Evolutionary conservation across 2,797 vertebrate genomes (phyloP).

Genomic region (Sebastes melanostomus): DNA sequence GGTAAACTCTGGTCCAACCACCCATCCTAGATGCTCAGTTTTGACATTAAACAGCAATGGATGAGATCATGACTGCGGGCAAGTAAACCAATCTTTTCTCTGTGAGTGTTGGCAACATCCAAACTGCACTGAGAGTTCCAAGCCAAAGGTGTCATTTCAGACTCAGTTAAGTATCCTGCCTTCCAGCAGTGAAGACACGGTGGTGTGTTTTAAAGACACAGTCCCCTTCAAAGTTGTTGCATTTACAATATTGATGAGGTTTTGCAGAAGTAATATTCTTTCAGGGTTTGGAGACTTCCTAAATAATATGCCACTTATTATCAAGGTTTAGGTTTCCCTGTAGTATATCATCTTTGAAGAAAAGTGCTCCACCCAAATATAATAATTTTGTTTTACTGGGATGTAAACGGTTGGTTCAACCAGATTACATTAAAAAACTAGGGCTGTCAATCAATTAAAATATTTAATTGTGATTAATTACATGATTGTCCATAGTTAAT

Average conservation of each 20-base stretch:
- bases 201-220: background rate
- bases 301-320: background rate
- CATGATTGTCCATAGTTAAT: too few relatives aligned
- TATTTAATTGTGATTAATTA: too few relatives aligned
- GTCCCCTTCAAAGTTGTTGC: background rate
- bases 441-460: too few relatives aligned
- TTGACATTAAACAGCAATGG: background rate
- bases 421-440: background rate
- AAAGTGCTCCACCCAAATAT: too few relatives aligned
- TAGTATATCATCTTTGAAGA: too few relatives aligned
- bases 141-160: conserved; percentile 21
- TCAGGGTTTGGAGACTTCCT: background rate
- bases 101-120: conserved; percentile 11
- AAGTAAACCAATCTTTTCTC: background rate
- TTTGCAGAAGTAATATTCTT: background rate
- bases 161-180: conserved; percentile 3
- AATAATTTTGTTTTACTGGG: background rate
- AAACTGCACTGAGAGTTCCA: background rate
- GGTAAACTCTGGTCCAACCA: background rate
- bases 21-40: background rate
- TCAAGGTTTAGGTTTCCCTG: too few relatives aligned
- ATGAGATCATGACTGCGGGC: background rate
- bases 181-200: background rate
- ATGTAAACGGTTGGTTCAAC: background rate
- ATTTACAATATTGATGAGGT: background rate